Evolutionary conservation across 2,888 invertebrate genomes (phyloP), one percentile per base, ranked within the genome.

Genomic region (Shargacucullia verbasci): DNA sequence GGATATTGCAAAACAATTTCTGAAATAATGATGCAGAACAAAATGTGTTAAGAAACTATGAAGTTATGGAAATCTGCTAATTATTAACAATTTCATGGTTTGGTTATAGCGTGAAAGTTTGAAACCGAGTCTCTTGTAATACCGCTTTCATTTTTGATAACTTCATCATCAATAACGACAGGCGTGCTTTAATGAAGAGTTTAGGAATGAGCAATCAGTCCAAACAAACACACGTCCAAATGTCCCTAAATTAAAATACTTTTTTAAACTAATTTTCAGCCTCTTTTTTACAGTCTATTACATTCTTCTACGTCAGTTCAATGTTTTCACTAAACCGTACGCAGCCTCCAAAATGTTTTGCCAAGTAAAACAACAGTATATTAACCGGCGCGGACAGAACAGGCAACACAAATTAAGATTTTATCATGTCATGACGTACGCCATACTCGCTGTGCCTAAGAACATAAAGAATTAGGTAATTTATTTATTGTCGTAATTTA

Each of bases 321-420:
- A 65, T 56, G 58, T 62, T 62, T 69, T 56, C n/a, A 50, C 55
- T 44, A 60, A 68, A 63, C 69, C 59, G 59, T 61, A 62, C 57
- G 13, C 43, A 66, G 66, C 64, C 69, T 70, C 61, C 67, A 74
- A 75, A 69, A 68, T 20, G 43, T 62, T 76, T 67, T 59, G 72
- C 69, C 60, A 76, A 78, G 73, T 68, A 57, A 70, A 75, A 67
- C 74, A 67, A 78, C 76, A 74, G 75, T 70, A 64, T 74, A 59
- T 70, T 79, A 75, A 59, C 71, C 61, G 55, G 71, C 83, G 82
- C 74, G 78, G 79, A 75, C 82, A 78, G 77, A 79, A 74, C 84
- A 74, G 74, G 69, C 78, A 75, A 76, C 74, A 81, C 84, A 87
- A 88, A 91, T 90, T 89, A 90, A 91, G 92, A 92, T 92, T 73